Base-by-base conservation (phyloP, 2,888 invertebrate genomes). In the Agrochola circellaris region DNA sequence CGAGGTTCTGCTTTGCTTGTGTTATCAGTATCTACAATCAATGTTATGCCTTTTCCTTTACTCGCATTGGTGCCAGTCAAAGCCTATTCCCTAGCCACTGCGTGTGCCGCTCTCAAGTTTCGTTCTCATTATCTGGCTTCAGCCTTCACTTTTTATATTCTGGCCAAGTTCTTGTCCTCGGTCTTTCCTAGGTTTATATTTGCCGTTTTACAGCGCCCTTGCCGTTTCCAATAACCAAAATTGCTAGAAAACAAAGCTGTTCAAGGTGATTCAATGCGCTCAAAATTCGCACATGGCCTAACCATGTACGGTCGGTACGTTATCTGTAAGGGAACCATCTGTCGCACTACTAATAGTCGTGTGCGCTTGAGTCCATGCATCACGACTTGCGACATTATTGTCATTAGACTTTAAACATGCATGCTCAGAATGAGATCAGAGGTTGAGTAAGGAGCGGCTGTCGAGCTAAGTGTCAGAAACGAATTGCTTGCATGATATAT, bases 361-460 rank as follows among this genome's bases (percentile, higher is more conserved):
- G 86, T 83, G 83, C 58, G 71, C 54, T 48, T 60, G 67, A 71
- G 68, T 61, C 66, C 72, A 83, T 75, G 42, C 69, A 79, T 79
- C 84, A 86, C 84, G 86, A 84, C 58, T 83, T 78, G 74, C 62
- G 69, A 83, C 86, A 75, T 77, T 83, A 71, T 78, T 73, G 86
- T 77, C 82, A 82, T 83, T 83, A 78, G 61, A 74, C 64, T 77
- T 60, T 56, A 45, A 70, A 56, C 75, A 79, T 74, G 71, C 73
- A 68, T 78, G 74, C 74, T 72, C 61, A 42, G 66, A 67, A 71
- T 85, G 72, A 83, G 75, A 79, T 79, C 84, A 83, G 68, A 83
- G 78, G 83, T 83, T 65, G 60, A 48, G 34, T 38, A 66, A 83
- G 72, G 73, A 60, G 74, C 68, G 83, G 62, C 56, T 54, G 58